Base-by-base conservation (phyloP, 2,113 vertebrate species). In the Nothocercus nigrocapillus region DNA sequence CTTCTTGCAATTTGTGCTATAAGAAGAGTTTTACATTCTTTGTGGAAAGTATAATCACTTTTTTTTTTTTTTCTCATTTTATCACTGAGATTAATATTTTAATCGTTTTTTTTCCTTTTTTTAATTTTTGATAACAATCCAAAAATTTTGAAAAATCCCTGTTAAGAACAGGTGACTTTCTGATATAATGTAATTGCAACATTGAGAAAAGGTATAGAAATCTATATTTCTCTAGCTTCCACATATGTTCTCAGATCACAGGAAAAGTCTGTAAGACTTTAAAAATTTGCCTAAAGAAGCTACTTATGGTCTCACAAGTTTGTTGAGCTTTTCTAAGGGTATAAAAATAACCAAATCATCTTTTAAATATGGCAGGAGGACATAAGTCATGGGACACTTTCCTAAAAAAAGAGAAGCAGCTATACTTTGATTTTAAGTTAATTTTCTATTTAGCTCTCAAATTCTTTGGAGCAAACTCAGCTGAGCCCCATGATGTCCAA, bases 1-100 rank as follows among this genome's bases (percentile, higher is more conserved):
- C 34, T 13, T 8, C 30, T 58, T 2, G 1, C 15, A 66, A 32
- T 54, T 10, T 22, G 4, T 30, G 4, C 1, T 61, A 13, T 2
- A 5, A 59, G 7, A 72, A 32, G 15, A 76, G 5, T 67, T 51
- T 47, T 56, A 19, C 24, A 69, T 4, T 17, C 9, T 61, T 64
- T 42, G 19, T 3, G 10, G 8, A 63, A 86, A 58, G 7, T 13
- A 32, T 42, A 58, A 47, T 62, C 8, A 49, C 1, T 6, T 38
- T 15, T 44, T 44, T 63, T 44, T n/a, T n/a, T n/a, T 58, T 68
- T 40, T 56, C 11, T 5, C 8, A 32, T 56, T 62, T 82, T 40
- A 68, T 78, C 8, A 76, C 36, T 59, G 38, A 54, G 30, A 2
- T 5, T 64, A 49, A 3, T 22, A 64, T 69, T 81, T 76, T 45